phyloP scores from a whole-genome alignment of 2,113 vertebrate species.

The Psittacara wagleri region DNA sequence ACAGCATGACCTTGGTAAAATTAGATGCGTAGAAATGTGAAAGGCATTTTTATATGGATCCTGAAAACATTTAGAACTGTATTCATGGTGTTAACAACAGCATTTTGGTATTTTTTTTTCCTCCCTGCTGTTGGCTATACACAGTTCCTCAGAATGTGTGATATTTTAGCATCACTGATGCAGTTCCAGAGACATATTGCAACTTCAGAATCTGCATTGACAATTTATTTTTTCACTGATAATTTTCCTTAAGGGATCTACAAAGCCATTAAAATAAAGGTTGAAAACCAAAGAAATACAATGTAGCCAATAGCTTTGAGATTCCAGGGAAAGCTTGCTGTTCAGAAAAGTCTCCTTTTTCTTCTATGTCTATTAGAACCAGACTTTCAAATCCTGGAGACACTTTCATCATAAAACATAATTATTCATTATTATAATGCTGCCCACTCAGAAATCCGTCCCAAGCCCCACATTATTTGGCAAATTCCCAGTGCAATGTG shows the following conservation, averaged over 20 bases:
- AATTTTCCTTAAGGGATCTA: not conserved
- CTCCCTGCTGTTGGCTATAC: not conserved
- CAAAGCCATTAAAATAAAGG: not conserved
- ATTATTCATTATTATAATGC: not conserved
- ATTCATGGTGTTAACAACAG: not conserved
- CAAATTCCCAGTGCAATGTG: not conserved
- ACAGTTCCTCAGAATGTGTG: not conserved
- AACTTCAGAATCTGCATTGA: not conserved
- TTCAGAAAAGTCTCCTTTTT: not conserved
- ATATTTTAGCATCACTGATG: not conserved
- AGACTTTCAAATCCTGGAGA: not conserved
- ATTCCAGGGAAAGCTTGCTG: not conserved
- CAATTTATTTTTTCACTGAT: not conserved
- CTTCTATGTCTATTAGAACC: not conserved
- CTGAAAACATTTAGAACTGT: not conserved
- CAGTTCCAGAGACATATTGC: not conserved
- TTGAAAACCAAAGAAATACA: not conserved
- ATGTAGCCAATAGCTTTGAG: not conserved
- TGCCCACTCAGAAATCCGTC: not conserved
- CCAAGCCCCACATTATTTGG: not conserved
- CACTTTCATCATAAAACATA: not conserved
- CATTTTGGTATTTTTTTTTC: not conserved
- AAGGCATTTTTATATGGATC: not conserved
- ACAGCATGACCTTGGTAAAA: not conserved
- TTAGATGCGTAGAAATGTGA: not conserved